A percentile compares a stretch with the other conserved stretches of the same genome.
Conservation (phyloP, 2,113 vertebrate genomes). For the Otus sunia region DNA sequence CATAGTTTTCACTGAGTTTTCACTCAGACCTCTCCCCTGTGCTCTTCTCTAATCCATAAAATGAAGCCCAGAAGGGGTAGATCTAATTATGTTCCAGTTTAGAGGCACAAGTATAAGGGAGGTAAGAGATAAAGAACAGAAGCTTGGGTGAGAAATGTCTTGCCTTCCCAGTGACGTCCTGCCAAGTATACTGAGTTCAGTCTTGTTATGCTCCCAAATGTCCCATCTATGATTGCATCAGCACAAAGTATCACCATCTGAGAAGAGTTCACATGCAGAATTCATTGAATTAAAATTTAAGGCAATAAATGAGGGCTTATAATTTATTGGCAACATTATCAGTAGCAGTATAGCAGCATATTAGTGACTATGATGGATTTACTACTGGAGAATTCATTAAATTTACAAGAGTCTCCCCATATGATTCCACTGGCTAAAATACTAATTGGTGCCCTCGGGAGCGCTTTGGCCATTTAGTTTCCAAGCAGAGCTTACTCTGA, state of each 20-base stretch:
- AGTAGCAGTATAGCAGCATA: slow-evolving; percentile 9
- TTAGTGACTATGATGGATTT: slow-evolving; percentile 35
- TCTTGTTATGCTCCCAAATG: slow-evolving; percentile 7
- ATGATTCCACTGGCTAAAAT: slow-evolving; percentile 36
- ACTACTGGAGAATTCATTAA: slow-evolving; percentile 43
- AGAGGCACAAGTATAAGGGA: neutral
- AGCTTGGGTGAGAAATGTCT: neutral
- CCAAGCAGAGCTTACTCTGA: slow-evolving; percentile 8
- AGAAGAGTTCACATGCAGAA: slow-evolving; percentile 15
- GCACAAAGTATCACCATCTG: neutral
- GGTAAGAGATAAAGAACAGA: neutral
- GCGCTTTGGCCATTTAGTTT: slow-evolving; percentile 36
- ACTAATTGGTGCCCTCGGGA: slow-evolving; percentile 50
- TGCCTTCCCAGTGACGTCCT: neutral
- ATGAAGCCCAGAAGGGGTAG: neutral
- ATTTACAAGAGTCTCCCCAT: slow-evolving; percentile 22
- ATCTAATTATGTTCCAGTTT: slow-evolving; percentile 22
- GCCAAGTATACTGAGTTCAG: neutral
- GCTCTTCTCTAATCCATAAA: neutral
- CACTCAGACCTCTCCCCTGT: neutral
- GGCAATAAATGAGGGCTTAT: slow-evolving; percentile 33
- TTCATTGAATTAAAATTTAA: slow-evolving; percentile 39
- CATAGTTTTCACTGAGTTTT: neutral
- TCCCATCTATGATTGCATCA: slow-evolving; percentile 9
- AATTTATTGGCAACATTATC: slow-evolving; percentile 49